phyloP scores from a whole-genome alignment of 1,140 invertebrate genomes.

The Anastrepha ludens region DNA sequence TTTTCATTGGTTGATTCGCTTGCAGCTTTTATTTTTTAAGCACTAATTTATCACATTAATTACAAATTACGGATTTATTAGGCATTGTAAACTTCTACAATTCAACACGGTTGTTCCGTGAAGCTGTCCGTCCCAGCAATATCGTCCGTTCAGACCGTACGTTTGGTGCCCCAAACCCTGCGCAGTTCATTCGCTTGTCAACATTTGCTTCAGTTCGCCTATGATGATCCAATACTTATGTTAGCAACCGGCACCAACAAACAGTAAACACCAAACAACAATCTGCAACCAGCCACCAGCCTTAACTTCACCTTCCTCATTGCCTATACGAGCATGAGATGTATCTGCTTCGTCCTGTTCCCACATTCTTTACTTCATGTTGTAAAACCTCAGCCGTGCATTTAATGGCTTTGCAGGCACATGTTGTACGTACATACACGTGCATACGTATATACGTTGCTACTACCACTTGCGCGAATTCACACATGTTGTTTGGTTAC shows the following conservation, averaged over 20 bases:
- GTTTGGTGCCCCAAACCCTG: neutral
- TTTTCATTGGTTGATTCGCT: neutral
- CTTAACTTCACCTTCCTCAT: neutral
- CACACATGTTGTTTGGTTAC: conserved; percentile 26
- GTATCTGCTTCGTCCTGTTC: conserved; percentile 10
- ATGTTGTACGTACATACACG: conserved; percentile 24
- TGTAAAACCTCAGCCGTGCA: conserved; percentile 28
- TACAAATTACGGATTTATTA: conserved; percentile 52
- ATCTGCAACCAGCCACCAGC: neutral
- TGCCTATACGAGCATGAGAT: neutral
- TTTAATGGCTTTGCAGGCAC: conserved; percentile 45
- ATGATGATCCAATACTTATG: conserved; percentile 8
- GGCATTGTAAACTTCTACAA: conserved; percentile 39
- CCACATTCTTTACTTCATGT: conserved; percentile 19
- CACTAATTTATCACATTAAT: conserved; percentile 48
- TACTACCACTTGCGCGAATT: conserved; percentile 28
- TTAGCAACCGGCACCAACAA: neutral
- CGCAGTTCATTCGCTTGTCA: neutral
- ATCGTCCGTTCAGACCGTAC: neutral
- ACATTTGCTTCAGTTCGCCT: neutral
- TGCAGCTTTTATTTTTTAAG: neutral
- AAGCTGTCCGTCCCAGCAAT: neutral
- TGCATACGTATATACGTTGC: neutral
- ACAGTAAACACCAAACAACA: neutral
- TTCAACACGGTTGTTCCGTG: conserved; percentile 7